Base-by-base conservation (phyloP, 2,797 vertebrate species). In the Ctenopoma multispine region DNA sequence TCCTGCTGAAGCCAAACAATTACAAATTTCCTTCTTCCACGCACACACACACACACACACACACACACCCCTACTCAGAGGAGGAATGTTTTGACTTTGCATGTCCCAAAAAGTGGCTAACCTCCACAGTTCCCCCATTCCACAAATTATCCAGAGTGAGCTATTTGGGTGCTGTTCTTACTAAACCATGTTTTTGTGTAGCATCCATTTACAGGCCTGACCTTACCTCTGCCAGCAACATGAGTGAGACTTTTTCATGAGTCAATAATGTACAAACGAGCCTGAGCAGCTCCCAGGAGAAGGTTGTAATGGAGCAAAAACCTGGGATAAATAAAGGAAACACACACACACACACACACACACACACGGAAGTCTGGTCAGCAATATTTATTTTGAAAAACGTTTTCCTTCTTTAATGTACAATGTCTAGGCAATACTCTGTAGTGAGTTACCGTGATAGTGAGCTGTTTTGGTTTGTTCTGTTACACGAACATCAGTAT, bases 151-250 rank as follows among this genome's bases (percentile, higher is more conserved):
- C 14, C 57, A n/a, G 18, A 68, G 40, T 50, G 34, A 55, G 51
- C 59, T 38, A 50, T 44, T 73, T 59, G 69, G 50, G 31, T 44
- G 36, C 57, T 36, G 67, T 53, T 82, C 53, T 50, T 44, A 60
- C 74, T 63, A 86, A 58, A 66, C 67, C 12, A 20, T 77, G 57
- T 84, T 58, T 84, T 81, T 58, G 56, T 20, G 17, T 17, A 21
- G 69, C 69, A 83, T 80, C 58, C 62, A 50, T 86, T 81, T 75
- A 75, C 83, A 83, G 75, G 78, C 67, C 69, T 63, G 72, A 72
- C 6, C 68, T 80, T 49, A 81, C 54, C 75, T 77, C 69, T 59
- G 51, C 66, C 53, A 62, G 77, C 75, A 85, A 86, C 75, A 77
- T 65, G 64, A 63, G 44, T 57, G 17, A 72, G 77, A 72, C 72